Percentiles rank a stretch among this genome's conserved stretches.
Evolutionary conservation across 2,888 invertebrate genomes (phyloP).

Genomic region (Lampropteryx suffumata): DNA sequence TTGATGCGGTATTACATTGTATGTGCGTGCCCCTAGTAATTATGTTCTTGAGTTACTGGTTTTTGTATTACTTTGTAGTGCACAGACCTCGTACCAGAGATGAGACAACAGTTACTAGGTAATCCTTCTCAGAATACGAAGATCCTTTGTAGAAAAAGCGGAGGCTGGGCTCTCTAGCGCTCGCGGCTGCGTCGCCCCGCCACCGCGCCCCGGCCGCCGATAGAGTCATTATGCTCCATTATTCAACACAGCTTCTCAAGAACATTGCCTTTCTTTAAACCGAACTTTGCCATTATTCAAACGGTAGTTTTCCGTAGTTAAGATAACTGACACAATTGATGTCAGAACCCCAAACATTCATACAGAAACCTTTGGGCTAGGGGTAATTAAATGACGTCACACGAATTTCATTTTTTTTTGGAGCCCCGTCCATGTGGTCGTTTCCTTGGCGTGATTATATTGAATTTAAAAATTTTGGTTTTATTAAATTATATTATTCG

Average conservation of each 20-base stretch:
- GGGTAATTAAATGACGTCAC: too few relatives aligned
- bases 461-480: too few relatives aligned
- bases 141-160: constrained; percentile 44
- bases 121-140: constrained; percentile 45
- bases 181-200: constrained; percentile 58
- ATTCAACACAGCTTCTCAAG: constrained; percentile 57
- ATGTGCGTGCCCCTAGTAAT: constrained; percentile 11
- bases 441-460: too few relatives aligned
- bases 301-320: too few relatives aligned
- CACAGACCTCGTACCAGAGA: constrained; percentile 19
- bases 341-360: too few relatives aligned
- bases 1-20: neutral
- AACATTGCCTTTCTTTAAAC: neutral
- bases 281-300: too few relatives aligned
- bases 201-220: constrained; percentile 73
- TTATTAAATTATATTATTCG: too few relatives aligned
- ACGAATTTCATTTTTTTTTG: too few relatives aligned
- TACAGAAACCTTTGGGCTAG: too few relatives aligned
- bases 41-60: constrained; percentile 13
- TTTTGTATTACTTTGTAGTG: constrained; percentile 18
- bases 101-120: constrained; percentile 29
- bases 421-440: too few relatives aligned
- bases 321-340: too few relatives aligned
- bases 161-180: constrained; percentile 37
- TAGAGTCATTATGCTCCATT: constrained; percentile 82